Conservation (phyloP, 2,888 invertebrate genomes). For the Epinotia bilunana region DNA sequence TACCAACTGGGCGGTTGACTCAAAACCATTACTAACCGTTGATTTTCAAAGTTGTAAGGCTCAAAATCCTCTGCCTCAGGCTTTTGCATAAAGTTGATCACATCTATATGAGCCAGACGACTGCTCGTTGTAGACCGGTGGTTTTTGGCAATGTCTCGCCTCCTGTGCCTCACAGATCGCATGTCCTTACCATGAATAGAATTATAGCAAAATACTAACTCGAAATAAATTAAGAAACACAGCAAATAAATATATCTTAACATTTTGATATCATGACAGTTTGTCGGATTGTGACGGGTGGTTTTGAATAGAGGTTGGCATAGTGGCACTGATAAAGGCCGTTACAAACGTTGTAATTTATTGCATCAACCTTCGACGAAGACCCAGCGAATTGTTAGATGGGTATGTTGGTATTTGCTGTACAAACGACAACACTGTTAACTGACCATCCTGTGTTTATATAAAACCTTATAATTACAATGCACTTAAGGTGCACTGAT, state of each 20-base stretch:
- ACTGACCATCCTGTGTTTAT: too few species aligned
- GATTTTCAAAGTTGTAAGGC: constrained; percentile 1
- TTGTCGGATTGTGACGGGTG: constrained; percentile 15
- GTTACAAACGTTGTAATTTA: neutral
- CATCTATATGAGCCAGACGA: constrained; percentile 60
- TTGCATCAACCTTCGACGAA: too few species aligned
- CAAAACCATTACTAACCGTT: neutral
- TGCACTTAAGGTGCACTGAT: too few species aligned
- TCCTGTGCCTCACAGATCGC: neutral
- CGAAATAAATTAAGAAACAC: constrained; percentile 55
- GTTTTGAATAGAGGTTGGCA: constrained; percentile 3
- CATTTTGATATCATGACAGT: constrained; percentile 54
- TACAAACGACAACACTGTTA: too few species aligned
- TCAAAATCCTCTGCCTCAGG: constrained; percentile 49
- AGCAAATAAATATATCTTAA: constrained; percentile 55
- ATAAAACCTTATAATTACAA: too few species aligned
- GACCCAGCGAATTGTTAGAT: too few species aligned
- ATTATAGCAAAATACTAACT: constrained; percentile 54
- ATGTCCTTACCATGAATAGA: constrained; percentile 49
- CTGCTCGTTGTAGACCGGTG: constrained; percentile 46
- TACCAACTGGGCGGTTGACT: too few species aligned
- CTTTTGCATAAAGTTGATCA: constrained; percentile 63
- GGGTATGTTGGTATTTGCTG: too few species aligned
- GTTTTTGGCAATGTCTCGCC: neutral
- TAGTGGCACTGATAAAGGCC: neutral